Evolutionary conservation across 2,113 vertebrate genomes (phyloP), one percentile per base, ranked within the genome.

Genomic region (Oryctolagus cuniculus): DNA sequence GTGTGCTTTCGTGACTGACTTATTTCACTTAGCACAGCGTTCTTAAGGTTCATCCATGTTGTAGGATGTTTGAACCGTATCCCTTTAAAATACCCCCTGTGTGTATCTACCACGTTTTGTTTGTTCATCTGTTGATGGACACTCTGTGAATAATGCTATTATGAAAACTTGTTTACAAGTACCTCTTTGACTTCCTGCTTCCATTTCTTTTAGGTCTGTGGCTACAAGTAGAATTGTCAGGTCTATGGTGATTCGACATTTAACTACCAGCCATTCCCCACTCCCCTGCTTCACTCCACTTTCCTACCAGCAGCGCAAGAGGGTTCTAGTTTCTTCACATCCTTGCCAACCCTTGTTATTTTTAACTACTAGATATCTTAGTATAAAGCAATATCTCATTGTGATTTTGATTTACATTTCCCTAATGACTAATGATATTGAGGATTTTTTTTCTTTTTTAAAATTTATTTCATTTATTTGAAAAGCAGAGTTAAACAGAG

Each of bases 381-480:
- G 10, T 90, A 17, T 87, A 61, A 90, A 90, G 75, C 53, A 58
- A 16, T 70, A 87, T 53, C 61, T 77, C 31, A 4, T 6, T 74
- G 58, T 82, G 36, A 75, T 51, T 95, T 63, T 75, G 51, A 27
- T 81, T 69, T 55, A 17, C 27, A 64, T 55, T 74, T 85, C 38
- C 64, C 74, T 75, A 70, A 49, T 77, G 38, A 53, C 66, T 84
- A 49, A 53, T 78, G 63, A 55, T 66, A 72, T 31, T 38, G 11
- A 90, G 21, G 24, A 82, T 90, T 34, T 93, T 84, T 73, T 91
- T 44, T 90, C 29, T 93, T 84, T 73, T 58, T 17, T 15, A 58
- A 58, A 17, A 58, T 58, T 19, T 15, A 58, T 58, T 58, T 58
- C 55, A 44, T 44, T 44, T 44, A 44, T 58, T 16, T 58, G 55